phyloP scores from a whole-genome alignment of 2,113 vertebrate species.

The Orcinus orca region DNA sequence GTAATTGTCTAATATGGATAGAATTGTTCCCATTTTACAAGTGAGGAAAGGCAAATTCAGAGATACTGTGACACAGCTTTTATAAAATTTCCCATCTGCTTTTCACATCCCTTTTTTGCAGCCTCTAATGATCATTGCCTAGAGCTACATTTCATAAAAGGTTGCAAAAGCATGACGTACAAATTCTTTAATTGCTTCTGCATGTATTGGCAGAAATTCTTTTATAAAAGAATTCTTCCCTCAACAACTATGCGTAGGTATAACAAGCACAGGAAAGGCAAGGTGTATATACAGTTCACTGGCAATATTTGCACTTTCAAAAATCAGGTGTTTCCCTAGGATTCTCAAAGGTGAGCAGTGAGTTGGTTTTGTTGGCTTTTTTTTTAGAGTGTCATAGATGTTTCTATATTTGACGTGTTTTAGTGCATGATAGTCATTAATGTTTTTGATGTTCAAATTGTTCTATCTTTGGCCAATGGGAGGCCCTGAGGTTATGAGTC shows the following conservation, averaged over 20 bases:
- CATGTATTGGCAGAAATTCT: not conserved
- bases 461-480: not conserved
- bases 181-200: not conserved
- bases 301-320: not conserved
- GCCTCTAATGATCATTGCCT: not conserved
- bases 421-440: not conserved
- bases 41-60: not conserved
- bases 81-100: not conserved
- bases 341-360: not conserved
- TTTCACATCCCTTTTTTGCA: not conserved
- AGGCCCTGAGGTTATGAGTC: not conserved
- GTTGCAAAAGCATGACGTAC: not conserved
- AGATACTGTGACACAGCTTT: not conserved
- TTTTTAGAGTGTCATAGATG: not conserved
- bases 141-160: not conserved
- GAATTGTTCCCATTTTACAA: not conserved
- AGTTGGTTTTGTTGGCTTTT: not conserved
- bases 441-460: not conserved
- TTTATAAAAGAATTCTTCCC: not conserved
- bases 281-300: not conserved
- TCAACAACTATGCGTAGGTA: not conserved
- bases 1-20: not conserved
- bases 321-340: not conserved
- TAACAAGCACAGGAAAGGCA: not conserved
- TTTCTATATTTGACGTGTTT: not conserved